Evolutionary conservation across 1,140 invertebrate species (phyloP).

Genomic region (Drosophila equinoxialis): DNA sequence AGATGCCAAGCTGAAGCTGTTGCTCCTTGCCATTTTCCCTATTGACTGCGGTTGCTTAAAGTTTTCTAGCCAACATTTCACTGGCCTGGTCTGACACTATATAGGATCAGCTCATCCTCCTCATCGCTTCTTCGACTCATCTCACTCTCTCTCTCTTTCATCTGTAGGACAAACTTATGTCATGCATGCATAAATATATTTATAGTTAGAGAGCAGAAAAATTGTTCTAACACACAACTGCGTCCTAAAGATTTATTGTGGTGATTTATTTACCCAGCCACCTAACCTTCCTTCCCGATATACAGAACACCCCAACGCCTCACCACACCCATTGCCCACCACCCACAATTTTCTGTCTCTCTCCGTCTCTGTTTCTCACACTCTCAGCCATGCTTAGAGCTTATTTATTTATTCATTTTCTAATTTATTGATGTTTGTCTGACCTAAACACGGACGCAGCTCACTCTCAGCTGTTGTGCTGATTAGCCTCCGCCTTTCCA

Average conservation of each 20-base stretch:
- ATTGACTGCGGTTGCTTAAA: conserved; percentile 25
- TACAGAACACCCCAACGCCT: too few species aligned
- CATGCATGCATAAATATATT: conserved; percentile 80
- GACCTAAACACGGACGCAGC: conserved; percentile 58
- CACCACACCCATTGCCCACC: not conserved
- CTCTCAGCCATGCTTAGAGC: conserved; percentile 50
- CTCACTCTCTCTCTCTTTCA: conserved; percentile 52
- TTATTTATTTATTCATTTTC: conserved; percentile 82
- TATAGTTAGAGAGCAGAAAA: conserved; percentile 67
- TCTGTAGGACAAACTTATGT: conserved; percentile 71
- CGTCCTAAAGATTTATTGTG: conserved; percentile 79
- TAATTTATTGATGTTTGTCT: conserved; percentile 82
- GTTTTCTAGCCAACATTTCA: conserved; percentile 10
- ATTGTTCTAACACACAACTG: conserved; percentile 61
- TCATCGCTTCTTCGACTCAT: conserved; percentile 30
- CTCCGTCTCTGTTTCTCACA: not conserved
- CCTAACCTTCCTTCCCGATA: not conserved
- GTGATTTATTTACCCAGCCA: conserved; percentile 66
- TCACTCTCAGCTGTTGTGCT: conserved; percentile 61
- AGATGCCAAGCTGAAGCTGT: conserved; percentile 3
- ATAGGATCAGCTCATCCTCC: conserved; percentile 53
- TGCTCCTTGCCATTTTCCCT: conserved; percentile 8
- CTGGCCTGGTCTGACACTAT: conserved; percentile 11
- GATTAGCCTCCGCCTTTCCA: conserved; percentile 42
- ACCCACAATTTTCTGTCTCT: not conserved